Conservation (phyloP, 2,888 invertebrate genomes). For the Protonemura montana region DNA sequence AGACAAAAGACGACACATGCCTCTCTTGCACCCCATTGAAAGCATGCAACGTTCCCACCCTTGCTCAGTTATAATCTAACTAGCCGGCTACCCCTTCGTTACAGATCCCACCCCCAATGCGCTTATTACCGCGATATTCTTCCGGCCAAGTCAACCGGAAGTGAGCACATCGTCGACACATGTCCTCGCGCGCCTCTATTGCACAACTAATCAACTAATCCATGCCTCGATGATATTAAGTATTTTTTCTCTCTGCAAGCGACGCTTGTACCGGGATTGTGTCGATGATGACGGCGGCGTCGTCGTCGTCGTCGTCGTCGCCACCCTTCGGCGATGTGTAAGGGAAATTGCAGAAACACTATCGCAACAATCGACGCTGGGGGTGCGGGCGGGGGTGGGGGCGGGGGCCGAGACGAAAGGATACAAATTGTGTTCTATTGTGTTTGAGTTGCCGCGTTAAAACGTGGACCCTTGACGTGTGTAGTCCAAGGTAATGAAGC, state of each 20-base stretch:
- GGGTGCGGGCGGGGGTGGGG: slow-evolving; percentile 8
- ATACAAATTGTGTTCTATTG: slow-evolving; percentile 32
- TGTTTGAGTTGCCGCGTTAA: neutral
- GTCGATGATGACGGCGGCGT: neutral
- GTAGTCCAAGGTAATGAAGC: neutral
- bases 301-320: too few species aligned
- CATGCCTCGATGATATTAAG: slow-evolving; percentile 39
- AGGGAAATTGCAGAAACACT: slow-evolving; percentile 36
- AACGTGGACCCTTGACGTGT: neutral
- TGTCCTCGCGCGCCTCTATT: slow-evolving; percentile 24
- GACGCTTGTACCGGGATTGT: neutral
- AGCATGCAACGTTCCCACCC: slow-evolving; percentile 31
- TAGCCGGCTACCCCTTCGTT: slow-evolving; percentile 55
- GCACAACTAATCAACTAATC: slow-evolving; percentile 39
- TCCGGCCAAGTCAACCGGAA: slow-evolving; percentile 60
- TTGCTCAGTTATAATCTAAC: slow-evolving; percentile 41
- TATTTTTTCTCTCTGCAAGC: slow-evolving; percentile 20
- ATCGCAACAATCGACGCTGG: neutral
- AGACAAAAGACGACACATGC: slow-evolving; percentile 40
- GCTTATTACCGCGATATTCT: slow-evolving; percentile 60
- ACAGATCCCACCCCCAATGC: slow-evolving; percentile 55
- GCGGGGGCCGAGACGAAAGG: slow-evolving; percentile 29
- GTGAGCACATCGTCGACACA: slow-evolving; percentile 49
- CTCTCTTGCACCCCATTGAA: slow-evolving; percentile 27
- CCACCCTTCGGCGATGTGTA: slow-evolving; percentile 26